Evolutionary conservation across 2,113 vertebrate genomes (phyloP), one percentile per base, ranked within the genome.

Genomic region (Alaudala cheleensis): DNA sequence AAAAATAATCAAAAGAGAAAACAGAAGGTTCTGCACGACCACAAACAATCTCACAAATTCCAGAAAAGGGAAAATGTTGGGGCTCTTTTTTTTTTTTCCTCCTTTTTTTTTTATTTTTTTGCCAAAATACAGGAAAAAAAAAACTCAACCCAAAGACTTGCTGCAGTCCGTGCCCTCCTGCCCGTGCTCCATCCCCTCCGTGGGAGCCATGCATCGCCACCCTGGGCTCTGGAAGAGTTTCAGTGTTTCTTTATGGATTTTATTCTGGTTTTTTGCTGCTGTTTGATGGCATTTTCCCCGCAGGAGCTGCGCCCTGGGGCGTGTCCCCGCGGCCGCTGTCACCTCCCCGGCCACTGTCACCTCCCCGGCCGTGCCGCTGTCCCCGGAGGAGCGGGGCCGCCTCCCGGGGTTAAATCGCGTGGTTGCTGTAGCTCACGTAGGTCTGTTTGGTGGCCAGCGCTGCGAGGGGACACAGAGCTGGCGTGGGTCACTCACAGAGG

Each of bases 361-460:
- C 37, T 37, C 37, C 37, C 37, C 37, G 37, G 37, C 65, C 14
- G 6, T 24, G 45, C 6, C 4, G 60, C 71, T 91, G 74, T 76
- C 86, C 93, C 94, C n/a, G 81, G 17, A 65, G 89, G 81, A 79
- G 91, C 33, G 84, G 28, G 6, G 58, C 86, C 82, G 67, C 0
- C 77, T 56, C 65, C 92, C 45, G 93, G 72, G 73, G 95, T 98
- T 98, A 99, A 98, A 99, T 99, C 56, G 99, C 99, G 53, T 99
- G 99, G 98, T 99, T 99, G 98, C 98, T 99, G 94, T 99, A 99
- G 98, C 98, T 99, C 98, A 99, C 99, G 61, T 99, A 99, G 66
- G 99, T 99, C 98, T 99, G 99, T 97, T 99, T 99, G 97, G 98
- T 99, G 92, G 98, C 98, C 98, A 99, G 95, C 25, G 97, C 99